Evolutionary conservation across 2,113 vertebrate genomes (phyloP).

Genomic region (Apodemus sylvaticus): DNA sequence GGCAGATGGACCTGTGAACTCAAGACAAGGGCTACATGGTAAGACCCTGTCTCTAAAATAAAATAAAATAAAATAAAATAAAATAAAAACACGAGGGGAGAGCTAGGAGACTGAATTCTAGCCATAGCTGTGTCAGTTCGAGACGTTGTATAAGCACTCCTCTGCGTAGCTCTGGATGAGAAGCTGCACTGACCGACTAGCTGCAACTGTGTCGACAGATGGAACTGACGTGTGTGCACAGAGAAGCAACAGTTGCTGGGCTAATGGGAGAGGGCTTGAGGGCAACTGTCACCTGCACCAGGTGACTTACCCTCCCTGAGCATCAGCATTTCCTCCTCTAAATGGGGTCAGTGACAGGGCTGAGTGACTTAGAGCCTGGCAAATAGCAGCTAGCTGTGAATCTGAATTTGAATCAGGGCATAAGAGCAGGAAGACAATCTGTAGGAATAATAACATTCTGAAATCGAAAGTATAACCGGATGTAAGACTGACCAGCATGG

Average conservation of each 20-base stretch:
- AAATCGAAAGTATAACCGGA: slow-evolving; percentile 43
- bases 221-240: background rate
- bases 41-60: background rate
- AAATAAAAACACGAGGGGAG: slow-evolving; percentile 2
- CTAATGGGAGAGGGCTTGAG: background rate
- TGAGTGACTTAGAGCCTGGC: background rate
- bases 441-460: background rate
- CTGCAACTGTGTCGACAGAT: background rate
- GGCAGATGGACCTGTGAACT: background rate
- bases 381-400: background rate
- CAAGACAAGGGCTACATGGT: background rate
- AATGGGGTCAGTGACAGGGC: background rate
- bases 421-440: background rate
- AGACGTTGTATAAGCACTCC: background rate
- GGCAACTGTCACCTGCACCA: background rate
- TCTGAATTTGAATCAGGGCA: background rate
- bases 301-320: background rate
- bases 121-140: background rate
- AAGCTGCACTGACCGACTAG: background rate
- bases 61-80: background rate
- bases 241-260: background rate
- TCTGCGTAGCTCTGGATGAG: background rate
- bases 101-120: background rate
- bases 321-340: background rate
- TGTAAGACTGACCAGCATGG: background rate